A percentile compares a stretch with the other conserved stretches of the same genome.
Conservation (phyloP, 2,113 vertebrate genomes). For the Pterocles burchelli region DNA sequence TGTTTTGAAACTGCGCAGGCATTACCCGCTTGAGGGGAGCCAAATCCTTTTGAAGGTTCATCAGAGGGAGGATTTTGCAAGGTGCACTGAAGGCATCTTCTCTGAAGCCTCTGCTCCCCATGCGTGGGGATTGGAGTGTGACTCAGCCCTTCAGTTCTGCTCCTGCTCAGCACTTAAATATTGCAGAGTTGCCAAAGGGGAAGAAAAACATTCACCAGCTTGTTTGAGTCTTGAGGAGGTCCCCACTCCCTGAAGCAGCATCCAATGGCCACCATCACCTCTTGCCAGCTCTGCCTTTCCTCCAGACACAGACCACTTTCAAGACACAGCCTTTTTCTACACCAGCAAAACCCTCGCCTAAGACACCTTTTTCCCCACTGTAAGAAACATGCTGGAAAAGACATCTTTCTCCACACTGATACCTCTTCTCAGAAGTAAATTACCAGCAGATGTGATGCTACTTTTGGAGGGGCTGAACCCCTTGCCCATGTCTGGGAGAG, state of each 20-base stretch:
- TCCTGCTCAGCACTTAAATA: neutral
- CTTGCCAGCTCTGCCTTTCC: neutral
- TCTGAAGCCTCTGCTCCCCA: neutral
- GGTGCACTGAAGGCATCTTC: neutral
- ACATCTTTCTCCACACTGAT: neutral
- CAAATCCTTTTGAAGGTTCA: neutral
- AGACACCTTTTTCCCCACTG: neutral
- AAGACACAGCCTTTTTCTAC: neutral
- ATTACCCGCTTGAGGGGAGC: neutral
- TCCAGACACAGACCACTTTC: neutral
- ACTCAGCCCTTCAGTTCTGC: neutral
- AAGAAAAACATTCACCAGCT: neutral
- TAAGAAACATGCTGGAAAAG: neutral
- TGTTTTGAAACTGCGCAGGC: neutral
- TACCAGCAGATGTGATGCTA: neutral
- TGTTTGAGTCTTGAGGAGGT: neutral
- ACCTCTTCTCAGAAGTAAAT: neutral
- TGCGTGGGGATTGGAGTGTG: neutral
- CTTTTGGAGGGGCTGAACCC: neutral
- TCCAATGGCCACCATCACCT: rapidly evolving
- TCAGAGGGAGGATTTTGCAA: neutral
- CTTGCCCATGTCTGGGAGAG: rapidly evolving
- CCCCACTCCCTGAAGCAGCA: neutral
- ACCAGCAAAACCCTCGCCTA: neutral
- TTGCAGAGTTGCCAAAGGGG: neutral